Evolutionary conservation across 2,797 vertebrate genomes (phyloP), one percentile per base, ranked within the genome.

Genomic region (Oreortyx pictus): DNA sequence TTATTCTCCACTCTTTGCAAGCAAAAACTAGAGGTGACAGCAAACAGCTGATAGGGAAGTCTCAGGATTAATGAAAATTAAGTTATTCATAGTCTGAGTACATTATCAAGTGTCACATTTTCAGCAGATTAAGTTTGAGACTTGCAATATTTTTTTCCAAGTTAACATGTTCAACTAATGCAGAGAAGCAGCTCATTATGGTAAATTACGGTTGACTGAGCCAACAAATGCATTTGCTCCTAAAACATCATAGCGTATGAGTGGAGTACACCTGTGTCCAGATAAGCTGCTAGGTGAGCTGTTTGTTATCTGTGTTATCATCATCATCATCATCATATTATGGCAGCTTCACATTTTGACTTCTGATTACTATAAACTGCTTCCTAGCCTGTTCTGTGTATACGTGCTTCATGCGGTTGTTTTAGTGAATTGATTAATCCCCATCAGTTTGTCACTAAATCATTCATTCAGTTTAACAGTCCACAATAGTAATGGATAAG

Each of bases 381-480:
- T 52, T 74, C 35, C 20, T 64, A 67, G 49, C 54, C 81, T 35
- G 10, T 31, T 82, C 54, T 35, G 11, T 68, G 76, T 39, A 73
- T 14, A 6, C 23, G 7, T 60, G 52, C 73, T 71, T 64, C 60
- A 49, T 76, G 72, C 14, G 33, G 20, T 70, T 67, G 31, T 67
- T 94, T 77, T 81, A 67, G 59, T 87, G 66, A 33, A 52, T 47
- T 65, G 64, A 90, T 85, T 82, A 88, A 78, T 96, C 86, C 46
- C 60, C 62, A 81, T 84, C 76, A 71, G 59, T 96, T 92, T 93
- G 47, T 80, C 66, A 52, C 35, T 54, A 90, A 94, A 90, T 54
- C 61, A 16, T 90, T 97, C 80, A 70, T 95, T 96, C 95, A 84
- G 93, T 90, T 92, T 93, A 83, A 77, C 68, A 82, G 35, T 84